A percentile compares a stretch with the other conserved stretches of the same genome.
These are phyloP conservation scores for Coecobrya sp. DNA, from an alignment of 2,888 invertebrate genomes.

Conservation along the genomic window DNA sequence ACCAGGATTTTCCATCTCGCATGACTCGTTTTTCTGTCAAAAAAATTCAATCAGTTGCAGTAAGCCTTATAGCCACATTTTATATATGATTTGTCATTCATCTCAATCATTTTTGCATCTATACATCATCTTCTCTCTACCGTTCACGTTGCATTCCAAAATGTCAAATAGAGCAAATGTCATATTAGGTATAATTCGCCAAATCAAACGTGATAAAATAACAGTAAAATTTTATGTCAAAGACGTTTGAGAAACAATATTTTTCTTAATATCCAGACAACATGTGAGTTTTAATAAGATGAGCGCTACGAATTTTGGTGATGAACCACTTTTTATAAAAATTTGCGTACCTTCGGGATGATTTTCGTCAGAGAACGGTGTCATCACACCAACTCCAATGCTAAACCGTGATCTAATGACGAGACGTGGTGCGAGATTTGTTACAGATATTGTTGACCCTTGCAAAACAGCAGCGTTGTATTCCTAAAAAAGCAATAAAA, in stretches of 20 bases:
- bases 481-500: constrained; percentile 82
- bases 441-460: constrained; percentile 84
- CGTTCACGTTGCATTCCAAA: constrained; percentile 33
- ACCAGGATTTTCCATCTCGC: constrained; percentile 85
- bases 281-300: constrained; percentile 1
- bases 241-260: background rate
- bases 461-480: constrained; percentile 85
- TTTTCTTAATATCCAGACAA: constrained; percentile 35
- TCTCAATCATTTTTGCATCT: constrained; percentile 51
- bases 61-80: background rate
- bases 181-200: background rate
- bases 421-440: constrained; percentile 84
- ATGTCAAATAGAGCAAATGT: constrained; percentile 28
- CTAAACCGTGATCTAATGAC: constrained; percentile 85
- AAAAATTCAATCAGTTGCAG: constrained; percentile 45
- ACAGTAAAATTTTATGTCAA: constrained; percentile 23
- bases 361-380: constrained; percentile 83
- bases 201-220: constrained; percentile 36
- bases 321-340: background rate
- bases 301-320: too few relatives aligned
- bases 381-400: constrained; percentile 86
- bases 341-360: constrained; percentile 84
- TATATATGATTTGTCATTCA: constrained; percentile 35
- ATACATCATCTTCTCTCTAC: background rate
- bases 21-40: constrained; percentile 84